Conservation (phyloP, 1,140 invertebrate genomes). For the Calliphora vicina region DNA sequence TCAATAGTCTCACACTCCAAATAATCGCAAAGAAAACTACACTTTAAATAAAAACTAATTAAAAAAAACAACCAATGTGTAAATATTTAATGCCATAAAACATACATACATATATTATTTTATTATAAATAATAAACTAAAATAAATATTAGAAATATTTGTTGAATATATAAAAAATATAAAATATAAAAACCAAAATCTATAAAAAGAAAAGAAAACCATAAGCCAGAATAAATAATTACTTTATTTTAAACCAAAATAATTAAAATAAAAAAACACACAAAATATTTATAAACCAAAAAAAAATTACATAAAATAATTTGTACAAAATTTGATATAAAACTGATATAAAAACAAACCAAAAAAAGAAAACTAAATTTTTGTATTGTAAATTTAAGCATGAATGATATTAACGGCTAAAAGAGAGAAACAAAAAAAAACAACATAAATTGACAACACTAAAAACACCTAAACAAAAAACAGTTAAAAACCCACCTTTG, state of each 20-base stretch:
- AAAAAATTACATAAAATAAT: constrained; percentile 46
- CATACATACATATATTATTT: neutral
- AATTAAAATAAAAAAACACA: neutral
- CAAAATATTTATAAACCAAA: constrained; percentile 43
- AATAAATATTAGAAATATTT: constrained; percentile 4
- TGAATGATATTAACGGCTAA: neutral
- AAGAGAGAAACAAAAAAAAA: neutral
- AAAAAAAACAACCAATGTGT: neutral
- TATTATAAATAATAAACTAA: neutral
- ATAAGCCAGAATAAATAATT: constrained; percentile 51
- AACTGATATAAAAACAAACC: neutral
- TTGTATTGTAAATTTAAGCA: constrained; percentile 11
- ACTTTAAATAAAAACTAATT: neutral
- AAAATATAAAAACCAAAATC: neutral
- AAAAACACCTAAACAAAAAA: neutral
- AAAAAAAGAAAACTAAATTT: constrained; percentile 18
- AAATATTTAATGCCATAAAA: neutral
- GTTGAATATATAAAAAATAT: neutral
- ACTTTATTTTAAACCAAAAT: constrained; percentile 55
- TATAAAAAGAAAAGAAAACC: constrained; percentile 45
- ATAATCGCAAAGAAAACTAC: constrained; percentile 21
- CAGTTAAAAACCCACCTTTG: neutral
- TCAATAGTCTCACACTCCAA: constrained; percentile 58
- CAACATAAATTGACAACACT: neutral
- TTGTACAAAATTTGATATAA: constrained; percentile 15